Evolutionary conservation across 2,888 invertebrate species (phyloP).

Genomic region (Drosophila parthenogenetica): DNA sequence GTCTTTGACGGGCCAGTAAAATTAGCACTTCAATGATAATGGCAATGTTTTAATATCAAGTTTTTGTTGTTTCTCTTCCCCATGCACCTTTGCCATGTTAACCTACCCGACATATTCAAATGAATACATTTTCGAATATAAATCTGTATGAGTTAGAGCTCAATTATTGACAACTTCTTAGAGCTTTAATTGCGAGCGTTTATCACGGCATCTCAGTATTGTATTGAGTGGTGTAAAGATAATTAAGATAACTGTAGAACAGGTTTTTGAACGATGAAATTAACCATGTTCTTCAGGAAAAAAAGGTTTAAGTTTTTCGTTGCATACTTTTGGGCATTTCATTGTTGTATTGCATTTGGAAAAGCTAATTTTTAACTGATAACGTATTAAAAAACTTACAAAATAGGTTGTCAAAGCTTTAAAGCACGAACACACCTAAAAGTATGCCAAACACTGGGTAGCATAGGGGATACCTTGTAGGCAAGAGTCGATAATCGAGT

Average conservation of each 20-base stretch:
- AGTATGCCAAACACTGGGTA: too few species aligned
- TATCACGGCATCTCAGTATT: neutral
- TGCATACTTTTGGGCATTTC: constrained; percentile 53
- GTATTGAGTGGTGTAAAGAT: neutral
- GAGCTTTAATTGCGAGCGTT: neutral
- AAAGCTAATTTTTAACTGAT: too few species aligned
- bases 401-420: too few species aligned
- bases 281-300: neutral
- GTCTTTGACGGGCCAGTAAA: constrained; percentile 58
- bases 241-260: constrained; percentile 7
- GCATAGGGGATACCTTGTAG: too few species aligned
- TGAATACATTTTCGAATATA: neutral
- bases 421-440: too few species aligned
- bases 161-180: neutral
- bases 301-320: neutral
- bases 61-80: constrained; percentile 10
- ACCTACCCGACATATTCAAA: neutral
- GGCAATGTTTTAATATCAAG: constrained; percentile 67
- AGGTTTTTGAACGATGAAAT: neutral
- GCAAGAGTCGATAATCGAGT: too few species aligned
- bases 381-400: too few species aligned
- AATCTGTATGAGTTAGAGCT: neutral
- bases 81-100: neutral
- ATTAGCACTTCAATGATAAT: constrained; percentile 81
- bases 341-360: too few species aligned